phyloP scores from a whole-genome alignment of 1,140 invertebrate species.

The Drosophila truncata region DNA sequence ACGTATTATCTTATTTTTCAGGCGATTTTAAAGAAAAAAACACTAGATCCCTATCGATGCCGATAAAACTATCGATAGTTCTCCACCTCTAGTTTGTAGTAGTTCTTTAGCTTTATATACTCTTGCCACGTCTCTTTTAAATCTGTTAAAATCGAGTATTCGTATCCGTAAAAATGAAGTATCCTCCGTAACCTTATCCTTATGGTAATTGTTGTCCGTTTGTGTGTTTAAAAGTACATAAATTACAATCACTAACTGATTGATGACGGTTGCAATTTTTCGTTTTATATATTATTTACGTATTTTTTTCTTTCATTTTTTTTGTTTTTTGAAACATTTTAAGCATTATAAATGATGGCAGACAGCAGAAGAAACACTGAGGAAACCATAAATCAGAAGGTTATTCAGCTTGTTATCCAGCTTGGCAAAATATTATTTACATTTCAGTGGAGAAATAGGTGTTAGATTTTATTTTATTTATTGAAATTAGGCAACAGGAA shows the following conservation, averaged over 20 bases:
- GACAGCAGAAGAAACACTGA: background rate
- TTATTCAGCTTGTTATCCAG: background rate
- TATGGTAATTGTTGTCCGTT: conserved; percentile 8
- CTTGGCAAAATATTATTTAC: background rate
- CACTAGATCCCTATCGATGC: no score
- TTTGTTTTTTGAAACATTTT: conserved; percentile 2
- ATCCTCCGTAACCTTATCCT: no score
- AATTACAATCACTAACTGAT: conserved; percentile 34
- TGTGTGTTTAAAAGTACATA: conserved; percentile 3
- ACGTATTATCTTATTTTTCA: no score
- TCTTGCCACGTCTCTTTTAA: conserved; percentile 19
- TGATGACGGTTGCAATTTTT: conserved; percentile 12
- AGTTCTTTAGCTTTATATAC: conserved; percentile 25
- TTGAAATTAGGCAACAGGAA: background rate
- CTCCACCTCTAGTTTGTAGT: no score
- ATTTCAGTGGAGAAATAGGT: background rate
- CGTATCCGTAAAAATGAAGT: no score
- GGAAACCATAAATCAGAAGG: conserved; percentile 8
- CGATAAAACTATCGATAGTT: no score
- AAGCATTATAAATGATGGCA: conserved; percentile 43
- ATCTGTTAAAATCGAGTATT: no score
- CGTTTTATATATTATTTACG: background rate
- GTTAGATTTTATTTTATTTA: background rate
- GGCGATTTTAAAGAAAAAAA: no score
- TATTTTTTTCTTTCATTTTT: background rate